Evolutionary conservation across 2,888 invertebrate species (phyloP).

Genomic region (Acronicta aceris): DNA sequence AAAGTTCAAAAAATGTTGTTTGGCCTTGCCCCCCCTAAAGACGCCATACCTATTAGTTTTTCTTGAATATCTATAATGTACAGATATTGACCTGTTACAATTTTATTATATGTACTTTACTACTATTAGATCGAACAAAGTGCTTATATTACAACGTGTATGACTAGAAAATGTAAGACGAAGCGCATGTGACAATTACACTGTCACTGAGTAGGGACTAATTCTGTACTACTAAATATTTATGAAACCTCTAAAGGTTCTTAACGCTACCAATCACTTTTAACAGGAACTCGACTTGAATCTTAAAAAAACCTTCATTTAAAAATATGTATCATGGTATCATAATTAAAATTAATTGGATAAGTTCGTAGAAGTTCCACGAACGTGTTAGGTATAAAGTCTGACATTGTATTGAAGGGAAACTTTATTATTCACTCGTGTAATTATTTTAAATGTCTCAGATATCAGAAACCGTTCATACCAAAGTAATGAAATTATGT

Average conservation of each 20-base stretch:
- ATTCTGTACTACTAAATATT: conserved; percentile 4
- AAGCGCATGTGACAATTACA: conserved; percentile 8
- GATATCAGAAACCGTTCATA: conserved; percentile 39
- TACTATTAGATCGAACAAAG: too few relatives aligned
- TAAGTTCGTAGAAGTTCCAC: conserved; percentile 29
- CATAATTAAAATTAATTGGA: conserved; percentile 39
- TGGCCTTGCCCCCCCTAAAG: too few relatives aligned
- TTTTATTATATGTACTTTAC: too few relatives aligned
- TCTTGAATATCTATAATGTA: too few relatives aligned
- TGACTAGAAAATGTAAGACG: conserved; percentile 1
- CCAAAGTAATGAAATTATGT: conserved; percentile 28
- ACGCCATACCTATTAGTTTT: too few relatives aligned
- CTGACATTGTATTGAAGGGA: conserved; percentile 10
- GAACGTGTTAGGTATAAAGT: conserved; percentile 4
- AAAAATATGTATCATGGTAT: conserved; percentile 7
- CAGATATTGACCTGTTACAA: too few relatives aligned
- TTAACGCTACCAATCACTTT: conserved; percentile 3
- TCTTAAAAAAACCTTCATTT: conserved; percentile 10
- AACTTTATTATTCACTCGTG: conserved; percentile 34
- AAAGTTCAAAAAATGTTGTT: too few relatives aligned
- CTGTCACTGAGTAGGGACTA: background rate
- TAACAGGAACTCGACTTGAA: conserved; percentile 6
- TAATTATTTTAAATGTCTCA: conserved; percentile 49
- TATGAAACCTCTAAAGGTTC: conserved; percentile 4
- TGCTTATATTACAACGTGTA: too few relatives aligned